These are phyloP conservation scores for Lasioglossum oenotherae DNA, from an alignment of 2,888 invertebrate species.

Conservation along the genomic window DNA sequence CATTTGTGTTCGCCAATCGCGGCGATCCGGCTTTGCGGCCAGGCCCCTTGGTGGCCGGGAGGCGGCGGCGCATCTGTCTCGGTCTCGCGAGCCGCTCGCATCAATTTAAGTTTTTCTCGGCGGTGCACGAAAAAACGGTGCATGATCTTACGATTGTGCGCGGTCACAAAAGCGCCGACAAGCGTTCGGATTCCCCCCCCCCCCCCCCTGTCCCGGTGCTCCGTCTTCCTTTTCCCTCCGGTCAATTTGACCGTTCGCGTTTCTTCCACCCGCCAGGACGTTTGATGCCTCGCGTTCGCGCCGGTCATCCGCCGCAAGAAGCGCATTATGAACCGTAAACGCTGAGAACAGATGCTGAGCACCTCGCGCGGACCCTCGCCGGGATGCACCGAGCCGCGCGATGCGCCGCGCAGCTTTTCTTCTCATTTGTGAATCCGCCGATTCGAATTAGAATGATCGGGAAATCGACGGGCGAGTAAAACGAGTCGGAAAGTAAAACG, in stretches of 20 bases:
- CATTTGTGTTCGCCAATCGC: constrained; percentile 50
- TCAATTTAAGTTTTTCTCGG: constrained; percentile 80
- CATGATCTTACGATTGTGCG: constrained; percentile 83
- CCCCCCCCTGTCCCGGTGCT: constrained; percentile 45
- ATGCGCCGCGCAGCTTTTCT: not conserved
- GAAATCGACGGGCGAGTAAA: not conserved
- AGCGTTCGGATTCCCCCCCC: constrained; percentile 72
- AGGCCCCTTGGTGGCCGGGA: constrained; percentile 50
- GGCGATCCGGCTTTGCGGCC: constrained; percentile 9
- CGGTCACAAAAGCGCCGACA: constrained; percentile 81
- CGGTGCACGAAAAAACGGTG: constrained; percentile 75
- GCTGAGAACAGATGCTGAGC: constrained; percentile 77
- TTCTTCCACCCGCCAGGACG: constrained; percentile 68
- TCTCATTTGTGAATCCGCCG: constrained; percentile 3
- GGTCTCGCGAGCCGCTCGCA: constrained; percentile 75
- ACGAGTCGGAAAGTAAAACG: not conserved
- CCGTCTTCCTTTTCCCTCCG: constrained; percentile 20
- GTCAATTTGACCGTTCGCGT: constrained; percentile 53
- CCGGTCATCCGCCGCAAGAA: constrained; percentile 76
- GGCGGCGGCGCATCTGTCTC: constrained; percentile 71
- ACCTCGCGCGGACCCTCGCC: constrained; percentile 45
- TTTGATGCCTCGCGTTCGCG: constrained; percentile 78
- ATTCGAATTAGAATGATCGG: not conserved
- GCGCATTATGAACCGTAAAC: constrained; percentile 80
- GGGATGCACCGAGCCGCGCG: not conserved